phyloP scores from a whole-genome alignment of 1,140 invertebrate species.

The Stegodyphus mimosarum region DNA sequence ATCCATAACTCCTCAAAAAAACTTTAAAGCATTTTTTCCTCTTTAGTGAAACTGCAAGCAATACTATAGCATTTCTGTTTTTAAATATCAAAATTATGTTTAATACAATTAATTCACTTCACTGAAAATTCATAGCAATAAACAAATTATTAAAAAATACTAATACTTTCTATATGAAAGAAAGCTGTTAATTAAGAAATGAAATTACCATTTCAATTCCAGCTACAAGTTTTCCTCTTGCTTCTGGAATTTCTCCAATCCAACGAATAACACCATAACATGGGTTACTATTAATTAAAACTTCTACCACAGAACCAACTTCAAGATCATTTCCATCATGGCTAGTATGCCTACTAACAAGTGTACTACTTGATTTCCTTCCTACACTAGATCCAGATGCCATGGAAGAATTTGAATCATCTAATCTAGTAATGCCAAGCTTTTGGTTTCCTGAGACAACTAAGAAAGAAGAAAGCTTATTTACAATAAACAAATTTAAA shows the following conservation, averaged over 20 bases:
- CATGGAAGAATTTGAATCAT: slow-evolving; percentile 37
- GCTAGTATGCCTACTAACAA: slow-evolving; percentile 9
- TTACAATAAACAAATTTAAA: too few species aligned
- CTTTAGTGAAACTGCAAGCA: too few species aligned
- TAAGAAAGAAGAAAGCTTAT: background rate
- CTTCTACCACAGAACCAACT: slow-evolving; percentile 71
- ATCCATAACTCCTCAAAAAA: too few species aligned
- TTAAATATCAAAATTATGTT: too few species aligned
- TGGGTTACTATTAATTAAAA: slow-evolving; percentile 66
- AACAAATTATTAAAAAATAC: too few species aligned
- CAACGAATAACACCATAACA: slow-evolving; percentile 83
- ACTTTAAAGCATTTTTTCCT: too few species aligned
- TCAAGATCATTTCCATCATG: slow-evolving; percentile 65
- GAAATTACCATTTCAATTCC: slow-evolving; percentile 76
- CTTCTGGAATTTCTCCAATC: slow-evolving; percentile 77
- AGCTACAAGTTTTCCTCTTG: slow-evolving; percentile 73
- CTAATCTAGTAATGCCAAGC: slow-evolving; percentile 30
- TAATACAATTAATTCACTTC: too few species aligned
- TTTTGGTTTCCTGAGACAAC: slow-evolving; percentile 31
- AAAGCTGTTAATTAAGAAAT: too few species aligned
- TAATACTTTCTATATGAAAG: too few species aligned
- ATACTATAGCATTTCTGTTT: too few species aligned
- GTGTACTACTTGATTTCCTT: slow-evolving; percentile 15
- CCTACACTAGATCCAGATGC: slow-evolving; percentile 27
- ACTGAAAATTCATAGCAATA: too few species aligned